These are phyloP conservation scores for Uropetala carovei DNA, from an alignment of 2,888 invertebrate genomes.

Conservation along the genomic window DNA sequence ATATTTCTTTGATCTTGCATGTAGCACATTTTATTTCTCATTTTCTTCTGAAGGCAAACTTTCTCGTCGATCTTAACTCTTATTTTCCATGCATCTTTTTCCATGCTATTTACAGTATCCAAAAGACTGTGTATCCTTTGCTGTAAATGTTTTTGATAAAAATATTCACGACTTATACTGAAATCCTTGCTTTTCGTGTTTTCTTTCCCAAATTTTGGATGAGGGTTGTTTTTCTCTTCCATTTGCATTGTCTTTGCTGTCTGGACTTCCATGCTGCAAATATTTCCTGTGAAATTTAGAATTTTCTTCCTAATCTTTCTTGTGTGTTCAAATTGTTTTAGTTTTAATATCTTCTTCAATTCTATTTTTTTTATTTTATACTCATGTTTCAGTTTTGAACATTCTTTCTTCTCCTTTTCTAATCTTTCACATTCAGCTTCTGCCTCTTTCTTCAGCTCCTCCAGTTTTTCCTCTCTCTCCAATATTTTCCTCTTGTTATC, in stretches of 20 bases:
- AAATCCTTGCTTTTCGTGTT: neutral
- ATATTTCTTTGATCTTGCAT: neutral
- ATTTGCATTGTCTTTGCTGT: neutral
- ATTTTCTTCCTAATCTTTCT: neutral
- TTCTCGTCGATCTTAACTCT: neutral
- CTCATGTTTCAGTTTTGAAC: neutral
- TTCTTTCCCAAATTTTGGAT: neutral
- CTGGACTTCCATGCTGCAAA: neutral
- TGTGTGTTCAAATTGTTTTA: neutral
- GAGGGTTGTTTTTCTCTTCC: neutral
- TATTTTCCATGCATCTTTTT: conserved; percentile 23
- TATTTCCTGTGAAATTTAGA: neutral
- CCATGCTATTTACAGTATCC: conserved; percentile 31
- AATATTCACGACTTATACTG: neutral
- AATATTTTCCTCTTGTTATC: neutral
- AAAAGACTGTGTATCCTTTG: conserved; percentile 2
- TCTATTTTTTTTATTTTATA: neutral
- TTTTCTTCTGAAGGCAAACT: neutral
- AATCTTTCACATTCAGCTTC: neutral
- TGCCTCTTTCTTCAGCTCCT: neutral
- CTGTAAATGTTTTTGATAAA: neutral
- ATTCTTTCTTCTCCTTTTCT: neutral
- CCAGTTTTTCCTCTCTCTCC: neutral
- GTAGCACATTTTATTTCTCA: neutral
- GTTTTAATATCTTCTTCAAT: neutral